A percentile compares a stretch with the other conserved stretches of the same genome.
Conservation (phyloP, 23 tunicate genomes). For the Halocynthia roretzi region DNA sequence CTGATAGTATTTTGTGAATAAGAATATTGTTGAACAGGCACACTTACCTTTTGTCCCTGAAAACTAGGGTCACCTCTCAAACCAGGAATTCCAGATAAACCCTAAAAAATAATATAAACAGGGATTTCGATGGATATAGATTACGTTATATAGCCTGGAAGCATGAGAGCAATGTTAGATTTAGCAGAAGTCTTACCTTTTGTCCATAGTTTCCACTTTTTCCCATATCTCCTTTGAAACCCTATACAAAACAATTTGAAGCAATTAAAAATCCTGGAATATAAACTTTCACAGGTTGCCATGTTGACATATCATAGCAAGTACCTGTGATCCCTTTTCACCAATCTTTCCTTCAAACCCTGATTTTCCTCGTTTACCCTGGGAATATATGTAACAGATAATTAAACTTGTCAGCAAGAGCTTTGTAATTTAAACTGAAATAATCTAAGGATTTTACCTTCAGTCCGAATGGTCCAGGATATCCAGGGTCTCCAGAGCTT, state of each 20-base stretch:
- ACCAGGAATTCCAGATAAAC: not conserved
- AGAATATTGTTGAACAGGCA: not conserved
- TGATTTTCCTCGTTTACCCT: slow-evolving; percentile 7
- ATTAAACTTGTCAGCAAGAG: not conserved
- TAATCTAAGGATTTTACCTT: not conserved
- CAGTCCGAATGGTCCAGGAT: not conserved
- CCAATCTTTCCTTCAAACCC: slow-evolving; percentile 6
- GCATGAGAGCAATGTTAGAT: too few relatives aligned
- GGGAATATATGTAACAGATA: not conserved
- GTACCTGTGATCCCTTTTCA: not conserved
- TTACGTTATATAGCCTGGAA: too few relatives aligned
- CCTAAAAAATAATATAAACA: not conserved
- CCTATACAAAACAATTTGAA: too few relatives aligned
- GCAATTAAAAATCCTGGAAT: too few relatives aligned
- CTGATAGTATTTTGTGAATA: not conserved
- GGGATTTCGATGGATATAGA: not conserved
- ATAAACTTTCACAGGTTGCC: not conserved
- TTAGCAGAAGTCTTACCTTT: too few relatives aligned
- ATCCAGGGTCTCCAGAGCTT: not conserved
- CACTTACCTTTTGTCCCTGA: not conserved
- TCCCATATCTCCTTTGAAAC: too few relatives aligned
- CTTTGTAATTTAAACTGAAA: not conserved
- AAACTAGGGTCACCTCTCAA: not conserved
- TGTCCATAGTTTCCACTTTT: too few relatives aligned
- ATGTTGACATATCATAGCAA: not conserved